Conservation (phyloP, 2,797 vertebrate genomes). For the Amblyraja radiata region DNA sequence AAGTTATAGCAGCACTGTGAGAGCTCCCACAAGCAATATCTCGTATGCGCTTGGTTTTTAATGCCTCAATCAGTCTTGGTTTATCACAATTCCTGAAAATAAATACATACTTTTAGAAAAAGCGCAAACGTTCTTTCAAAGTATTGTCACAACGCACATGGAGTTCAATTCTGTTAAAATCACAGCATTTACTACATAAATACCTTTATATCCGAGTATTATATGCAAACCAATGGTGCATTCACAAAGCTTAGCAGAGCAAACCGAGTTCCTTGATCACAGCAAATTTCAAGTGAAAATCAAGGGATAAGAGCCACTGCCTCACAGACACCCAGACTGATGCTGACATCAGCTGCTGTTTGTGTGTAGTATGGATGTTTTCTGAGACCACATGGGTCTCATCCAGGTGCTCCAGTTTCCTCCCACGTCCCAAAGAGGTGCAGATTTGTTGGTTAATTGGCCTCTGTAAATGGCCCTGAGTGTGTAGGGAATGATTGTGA, state of each 20-base stretch:
- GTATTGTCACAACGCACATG: too few species aligned
- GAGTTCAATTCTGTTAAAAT: neutral
- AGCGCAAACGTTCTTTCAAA: neutral
- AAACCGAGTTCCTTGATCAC: neutral
- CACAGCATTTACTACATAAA: neutral
- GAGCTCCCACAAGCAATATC: constrained; percentile 97
- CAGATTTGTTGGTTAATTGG: too few species aligned
- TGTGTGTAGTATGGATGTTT: too few species aligned
- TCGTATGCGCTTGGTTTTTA: constrained; percentile 93
- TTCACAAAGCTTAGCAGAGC: neutral
- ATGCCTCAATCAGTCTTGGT: constrained; percentile 86
- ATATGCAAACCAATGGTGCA: neutral
- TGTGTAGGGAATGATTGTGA: too few species aligned
- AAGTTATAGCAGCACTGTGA: constrained; percentile 93
- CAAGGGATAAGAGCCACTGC: neutral
- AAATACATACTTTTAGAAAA: neutral
- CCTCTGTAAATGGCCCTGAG: too few species aligned
- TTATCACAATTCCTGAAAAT: constrained; percentile 91
- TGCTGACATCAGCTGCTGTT: too few species aligned
- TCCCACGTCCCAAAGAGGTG: too few species aligned
- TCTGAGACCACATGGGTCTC: too few species aligned
- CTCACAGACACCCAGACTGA: too few species aligned
- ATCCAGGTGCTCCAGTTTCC: too few species aligned
- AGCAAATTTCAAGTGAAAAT: too few species aligned
- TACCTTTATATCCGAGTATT: neutral